A percentile compares a stretch with the other conserved stretches of the same genome.
These are phyloP conservation scores for Myrmophylax atrothorax DNA, from an alignment of 2,113 vertebrate genomes.

Conservation along the genomic window DNA sequence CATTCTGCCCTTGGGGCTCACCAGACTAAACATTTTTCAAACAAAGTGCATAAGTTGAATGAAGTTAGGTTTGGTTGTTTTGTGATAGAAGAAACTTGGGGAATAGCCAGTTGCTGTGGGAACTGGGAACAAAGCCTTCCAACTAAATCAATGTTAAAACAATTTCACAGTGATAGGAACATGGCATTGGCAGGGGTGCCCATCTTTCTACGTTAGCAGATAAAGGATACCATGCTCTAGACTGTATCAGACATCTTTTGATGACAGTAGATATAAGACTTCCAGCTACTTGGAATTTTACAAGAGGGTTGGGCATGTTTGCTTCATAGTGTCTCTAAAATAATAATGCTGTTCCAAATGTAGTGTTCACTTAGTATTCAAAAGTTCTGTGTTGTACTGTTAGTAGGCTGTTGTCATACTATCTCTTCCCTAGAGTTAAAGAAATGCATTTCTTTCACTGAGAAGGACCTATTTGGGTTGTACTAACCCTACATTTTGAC, in stretches of 20 bases:
- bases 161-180: constrained; percentile 31
- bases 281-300: background rate
- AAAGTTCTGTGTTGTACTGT: background rate
- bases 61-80: constrained; percentile 29
- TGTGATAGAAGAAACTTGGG: background rate
- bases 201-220: constrained; percentile 56
- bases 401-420: background rate
- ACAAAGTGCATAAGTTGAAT: background rate
- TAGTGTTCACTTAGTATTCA: background rate
- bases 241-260: background rate
- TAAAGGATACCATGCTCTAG: background rate
- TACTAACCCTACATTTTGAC: background rate
- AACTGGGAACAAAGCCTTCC: constrained; percentile 4
- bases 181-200: background rate
- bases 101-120: constrained; percentile 34
- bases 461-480: background rate
- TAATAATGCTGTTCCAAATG: background rate
- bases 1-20: background rate
- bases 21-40: background rate
- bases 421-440: background rate
- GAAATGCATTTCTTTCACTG: background rate
- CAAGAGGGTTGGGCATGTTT: background rate
- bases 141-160: constrained; percentile 57
- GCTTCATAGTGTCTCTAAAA: background rate
- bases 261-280: background rate